A percentile compares a stretch with the other conserved stretches of the same genome.
These are phyloP conservation scores for Cyphomyrus plagiostoma DNA, from an alignment of 2,113 vertebrate species.

Conservation along the genomic window DNA sequence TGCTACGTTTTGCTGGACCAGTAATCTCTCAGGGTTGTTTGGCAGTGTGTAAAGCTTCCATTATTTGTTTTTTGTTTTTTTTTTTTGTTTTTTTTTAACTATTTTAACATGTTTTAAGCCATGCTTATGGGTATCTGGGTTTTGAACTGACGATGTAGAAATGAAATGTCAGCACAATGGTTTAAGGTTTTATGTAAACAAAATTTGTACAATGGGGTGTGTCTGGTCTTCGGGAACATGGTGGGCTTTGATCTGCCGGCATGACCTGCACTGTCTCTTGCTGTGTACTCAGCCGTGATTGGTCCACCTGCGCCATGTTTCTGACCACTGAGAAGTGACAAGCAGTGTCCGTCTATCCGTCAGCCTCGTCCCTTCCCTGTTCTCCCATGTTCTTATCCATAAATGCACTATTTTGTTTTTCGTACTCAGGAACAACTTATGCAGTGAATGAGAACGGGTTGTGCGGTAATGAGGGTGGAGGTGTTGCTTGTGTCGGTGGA, in stretches of 20 bases:
- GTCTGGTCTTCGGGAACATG: not conserved
- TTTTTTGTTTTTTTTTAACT: not conserved
- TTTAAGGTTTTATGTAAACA: not conserved
- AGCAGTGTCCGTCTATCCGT: not conserved
- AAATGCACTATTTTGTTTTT: conserved; percentile 38
- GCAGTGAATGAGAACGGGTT: conserved; percentile 33
- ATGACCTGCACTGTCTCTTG: not conserved
- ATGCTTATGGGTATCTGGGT: not conserved
- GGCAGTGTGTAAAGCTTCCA: conserved; percentile 12
- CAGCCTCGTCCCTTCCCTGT: conserved; percentile 12
- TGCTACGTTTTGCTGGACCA: not conserved
- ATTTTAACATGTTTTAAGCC: not conserved
- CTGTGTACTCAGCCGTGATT: not conserved
- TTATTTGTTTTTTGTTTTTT: not conserved
- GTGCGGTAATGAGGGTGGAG: conserved; percentile 17
- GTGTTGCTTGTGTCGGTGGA: conserved; percentile 38
- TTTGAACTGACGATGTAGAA: not conserved
- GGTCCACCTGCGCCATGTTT: not conserved
- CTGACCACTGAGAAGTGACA: not conserved
- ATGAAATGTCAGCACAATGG: not conserved
- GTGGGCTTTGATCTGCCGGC: not conserved
- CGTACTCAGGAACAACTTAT: conserved; percentile 50
- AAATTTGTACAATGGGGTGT: not conserved
- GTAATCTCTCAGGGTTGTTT: conserved; percentile 11
- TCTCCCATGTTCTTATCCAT: conserved; percentile 27